These are phyloP conservation scores for Verasper variegatus DNA, from an alignment of 2,113 vertebrate species.

Conservation along the genomic window DNA sequence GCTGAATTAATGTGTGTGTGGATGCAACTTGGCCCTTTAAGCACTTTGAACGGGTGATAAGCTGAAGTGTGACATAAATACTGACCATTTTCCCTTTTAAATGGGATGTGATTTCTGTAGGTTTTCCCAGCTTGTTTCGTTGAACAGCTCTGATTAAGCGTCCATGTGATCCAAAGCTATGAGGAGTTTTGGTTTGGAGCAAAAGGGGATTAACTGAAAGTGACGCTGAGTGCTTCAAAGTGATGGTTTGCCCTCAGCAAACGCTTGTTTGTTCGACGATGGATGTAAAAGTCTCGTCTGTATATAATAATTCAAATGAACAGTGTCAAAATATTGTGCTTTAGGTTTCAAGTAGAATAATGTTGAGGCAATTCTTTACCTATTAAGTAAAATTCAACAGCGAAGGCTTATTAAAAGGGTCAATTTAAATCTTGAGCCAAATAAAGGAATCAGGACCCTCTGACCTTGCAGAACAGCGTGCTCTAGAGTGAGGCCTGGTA, in stretches of 20 bases:
- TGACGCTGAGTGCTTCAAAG: constrained; percentile 1
- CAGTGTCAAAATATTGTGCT: constrained; percentile 3
- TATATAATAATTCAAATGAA: constrained; percentile 3
- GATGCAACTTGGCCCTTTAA: too few relatives aligned
- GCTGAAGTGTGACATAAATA: too few relatives aligned
- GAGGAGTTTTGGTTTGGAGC: background rate
- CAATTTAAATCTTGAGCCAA: too few relatives aligned
- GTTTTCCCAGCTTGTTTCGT: too few relatives aligned
- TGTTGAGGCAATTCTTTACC: background rate
- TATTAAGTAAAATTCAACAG: background rate
- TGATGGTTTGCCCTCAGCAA: background rate
- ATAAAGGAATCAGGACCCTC: too few relatives aligned
- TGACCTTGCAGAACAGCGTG: too few relatives aligned
- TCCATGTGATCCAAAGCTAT: background rate
- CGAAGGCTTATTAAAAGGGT: too few relatives aligned
- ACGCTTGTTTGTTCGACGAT: background rate
- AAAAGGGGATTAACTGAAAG: constrained; percentile 3
- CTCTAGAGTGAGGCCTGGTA: too few relatives aligned
- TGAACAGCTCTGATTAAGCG: background rate
- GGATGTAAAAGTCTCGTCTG: background rate
- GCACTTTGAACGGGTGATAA: too few relatives aligned
- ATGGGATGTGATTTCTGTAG: background rate
- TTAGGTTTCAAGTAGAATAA: background rate
- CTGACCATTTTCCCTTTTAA: too few relatives aligned
- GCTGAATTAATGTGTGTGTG: too few relatives aligned